These are phyloP conservation scores for Peromyscus nudipes DNA, from an alignment of 2,797 vertebrate genomes.

Conservation along the genomic window DNA sequence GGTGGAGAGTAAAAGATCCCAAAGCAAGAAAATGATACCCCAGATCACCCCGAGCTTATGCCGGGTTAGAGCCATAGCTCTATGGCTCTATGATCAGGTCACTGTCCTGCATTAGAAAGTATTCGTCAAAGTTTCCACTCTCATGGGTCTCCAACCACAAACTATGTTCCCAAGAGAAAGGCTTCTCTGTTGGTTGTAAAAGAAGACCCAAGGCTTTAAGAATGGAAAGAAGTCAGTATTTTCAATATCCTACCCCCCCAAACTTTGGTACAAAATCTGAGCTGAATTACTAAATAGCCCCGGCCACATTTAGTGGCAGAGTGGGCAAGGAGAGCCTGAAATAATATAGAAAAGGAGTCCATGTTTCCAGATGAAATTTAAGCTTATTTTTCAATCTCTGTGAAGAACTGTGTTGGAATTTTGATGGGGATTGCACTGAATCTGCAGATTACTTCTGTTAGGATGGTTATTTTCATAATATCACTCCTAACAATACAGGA, in stretches of 20 bases:
- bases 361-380: neutral
- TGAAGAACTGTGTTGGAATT: neutral
- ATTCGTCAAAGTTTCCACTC: neutral
- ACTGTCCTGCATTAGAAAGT: neutral
- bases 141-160: constrained; percentile 11
- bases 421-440: neutral
- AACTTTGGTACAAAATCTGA: neutral
- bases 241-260: neutral
- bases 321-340: neutral
- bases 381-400: neutral
- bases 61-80: neutral
- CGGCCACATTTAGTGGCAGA: neutral
- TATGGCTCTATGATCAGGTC: neutral
- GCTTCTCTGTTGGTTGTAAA: neutral
- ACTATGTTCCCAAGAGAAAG: neutral
- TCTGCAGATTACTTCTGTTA: neutral
- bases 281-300: neutral
- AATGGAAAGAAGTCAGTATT: neutral
- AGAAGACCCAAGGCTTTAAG: neutral
- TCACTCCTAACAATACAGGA: neutral
- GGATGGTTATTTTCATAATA: neutral
- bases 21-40: neutral
- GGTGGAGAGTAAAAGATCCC: neutral
- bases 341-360: neutral
- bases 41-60: neutral